Evolutionary conservation across 2,113 vertebrate species (phyloP), one percentile per base, ranked within the genome.

Genomic region (Xenotilapia flavipinnis): DNA sequence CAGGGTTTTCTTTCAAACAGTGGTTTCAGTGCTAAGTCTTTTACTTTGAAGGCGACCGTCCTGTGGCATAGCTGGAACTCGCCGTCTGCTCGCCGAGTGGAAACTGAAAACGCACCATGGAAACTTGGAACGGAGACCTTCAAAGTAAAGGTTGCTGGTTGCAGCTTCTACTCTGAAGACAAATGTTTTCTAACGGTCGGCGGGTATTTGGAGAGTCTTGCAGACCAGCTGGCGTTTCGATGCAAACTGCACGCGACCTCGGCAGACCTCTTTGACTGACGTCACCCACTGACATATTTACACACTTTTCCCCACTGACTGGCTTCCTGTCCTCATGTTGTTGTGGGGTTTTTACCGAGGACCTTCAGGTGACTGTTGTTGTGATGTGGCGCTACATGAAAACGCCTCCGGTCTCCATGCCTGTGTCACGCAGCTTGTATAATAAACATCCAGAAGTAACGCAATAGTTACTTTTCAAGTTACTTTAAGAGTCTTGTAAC

Each of bases 401-500:
- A 58, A 31, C 7, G 7, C 55, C 55, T 17, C 55, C 14, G 14
- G 14, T 0, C 56, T 60, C 5, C 56, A 31, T 33, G 56, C 55
- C 55, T 56, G 1, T 56, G 54, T 56, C 1, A 56, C 55, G 55
- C 55, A 28, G 23, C 5, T 33, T 60, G 3, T 19, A 17, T 33
- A 33, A 58, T 0, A 60, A 31, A 33, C 56, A 60, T 31, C 56
- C 28, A 54, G 53, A 54, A 54, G 53, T 58, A 58, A 58, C 0
- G 7, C 0, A 28, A 28, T 15, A 9, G 13, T 58, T 58, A 2
- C 23, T 15, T 58, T 58, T 58, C 55, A 58, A 28, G 3, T 58
- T 58, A 58, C 4, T 58, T 58, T 58, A 0, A 28, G 13, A 58
- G 0, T 58, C 26, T 58, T 58, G 14, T 31, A 17, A 4, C 26